These are phyloP conservation scores for Corythoichthys haematopterus DNA, from an alignment of 2,113 vertebrate genomes.

Conservation along the genomic window DNA sequence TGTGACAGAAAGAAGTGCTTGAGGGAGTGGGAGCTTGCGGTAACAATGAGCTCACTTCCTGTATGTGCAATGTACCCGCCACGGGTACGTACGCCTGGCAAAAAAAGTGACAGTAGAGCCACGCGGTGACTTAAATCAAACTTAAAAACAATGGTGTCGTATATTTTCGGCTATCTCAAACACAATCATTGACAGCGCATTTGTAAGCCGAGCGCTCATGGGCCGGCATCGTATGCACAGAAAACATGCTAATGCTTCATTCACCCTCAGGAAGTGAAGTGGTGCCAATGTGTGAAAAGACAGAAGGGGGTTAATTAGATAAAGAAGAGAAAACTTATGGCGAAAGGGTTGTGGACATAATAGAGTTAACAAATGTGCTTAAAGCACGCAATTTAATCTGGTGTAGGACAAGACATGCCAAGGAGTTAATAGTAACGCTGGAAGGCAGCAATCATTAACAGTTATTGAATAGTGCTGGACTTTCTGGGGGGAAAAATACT, in stretches of 20 bases:
- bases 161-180: background rate
- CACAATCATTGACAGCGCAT: background rate
- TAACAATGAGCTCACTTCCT: constrained; percentile 43
- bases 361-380: too few relatives aligned
- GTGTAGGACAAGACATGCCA: too few relatives aligned
- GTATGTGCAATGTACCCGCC: background rate
- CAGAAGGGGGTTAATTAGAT: background rate
- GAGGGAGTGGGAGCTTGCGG: background rate
- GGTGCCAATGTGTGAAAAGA: background rate
- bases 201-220: constrained; percentile 2
- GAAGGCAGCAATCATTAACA: too few relatives aligned
- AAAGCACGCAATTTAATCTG: too few relatives aligned
- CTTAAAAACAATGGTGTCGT: constrained; percentile 20
- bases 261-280: constrained; percentile 2
- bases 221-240: background rate
- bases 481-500: too few relatives aligned
- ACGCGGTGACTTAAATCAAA: constrained; percentile 7
- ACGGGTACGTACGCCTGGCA: background rate
- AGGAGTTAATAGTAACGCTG: too few relatives aligned
- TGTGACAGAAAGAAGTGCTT: constrained; percentile 19
- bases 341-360: background rate
- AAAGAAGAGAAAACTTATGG: background rate
- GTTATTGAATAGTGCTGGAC: too few relatives aligned
- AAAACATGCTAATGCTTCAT: background rate
- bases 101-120: constrained; percentile 23